A percentile compares a stretch with the other conserved stretches of the same genome.
Evolutionary conservation across 2,888 invertebrate species (phyloP).

Genomic region (Papilio demoleus): DNA sequence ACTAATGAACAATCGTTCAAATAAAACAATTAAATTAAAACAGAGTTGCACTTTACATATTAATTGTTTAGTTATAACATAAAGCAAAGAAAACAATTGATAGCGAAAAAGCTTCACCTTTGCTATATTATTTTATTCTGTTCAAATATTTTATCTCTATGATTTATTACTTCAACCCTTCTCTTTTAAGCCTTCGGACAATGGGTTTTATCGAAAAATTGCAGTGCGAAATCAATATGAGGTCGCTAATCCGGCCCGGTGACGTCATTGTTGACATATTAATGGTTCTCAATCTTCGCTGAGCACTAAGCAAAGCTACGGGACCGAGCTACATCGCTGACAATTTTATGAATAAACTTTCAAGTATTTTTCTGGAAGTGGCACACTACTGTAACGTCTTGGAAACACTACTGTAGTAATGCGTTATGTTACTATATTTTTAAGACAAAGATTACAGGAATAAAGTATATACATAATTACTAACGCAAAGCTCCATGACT

Average conservation of each 20-base stretch:
- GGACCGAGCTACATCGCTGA: constrained; percentile 46
- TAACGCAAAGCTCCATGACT: no score
- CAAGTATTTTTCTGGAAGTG: constrained; percentile 48
- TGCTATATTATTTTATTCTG: no score
- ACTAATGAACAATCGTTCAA: background rate
- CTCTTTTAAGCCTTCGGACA: background rate
- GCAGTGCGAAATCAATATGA: constrained; percentile 46
- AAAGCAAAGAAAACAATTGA: no score
- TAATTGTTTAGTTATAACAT: no score
- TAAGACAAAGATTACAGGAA: no score
- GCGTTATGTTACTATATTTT: no score
- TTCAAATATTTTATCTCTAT: no score
- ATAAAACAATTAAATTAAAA: background rate
- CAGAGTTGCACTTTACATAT: background rate
- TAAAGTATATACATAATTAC: no score
- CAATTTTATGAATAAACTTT: constrained; percentile 40
- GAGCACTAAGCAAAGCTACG: constrained; percentile 55
- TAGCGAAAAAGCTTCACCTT: no score
- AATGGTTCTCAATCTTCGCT: constrained; percentile 66
- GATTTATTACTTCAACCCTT: background rate
- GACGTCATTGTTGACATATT: constrained; percentile 51
- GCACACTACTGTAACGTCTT: constrained; percentile 34
- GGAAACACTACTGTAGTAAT: background rate
- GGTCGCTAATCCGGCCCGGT: constrained; percentile 53
- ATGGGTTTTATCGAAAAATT: background rate